A percentile compares a stretch with the other conserved stretches of the same genome.
Evolutionary conservation across 53 echinoderm and acorn worm genomes (phyloP).

Genomic region (Apostichopus leukothele): DNA sequence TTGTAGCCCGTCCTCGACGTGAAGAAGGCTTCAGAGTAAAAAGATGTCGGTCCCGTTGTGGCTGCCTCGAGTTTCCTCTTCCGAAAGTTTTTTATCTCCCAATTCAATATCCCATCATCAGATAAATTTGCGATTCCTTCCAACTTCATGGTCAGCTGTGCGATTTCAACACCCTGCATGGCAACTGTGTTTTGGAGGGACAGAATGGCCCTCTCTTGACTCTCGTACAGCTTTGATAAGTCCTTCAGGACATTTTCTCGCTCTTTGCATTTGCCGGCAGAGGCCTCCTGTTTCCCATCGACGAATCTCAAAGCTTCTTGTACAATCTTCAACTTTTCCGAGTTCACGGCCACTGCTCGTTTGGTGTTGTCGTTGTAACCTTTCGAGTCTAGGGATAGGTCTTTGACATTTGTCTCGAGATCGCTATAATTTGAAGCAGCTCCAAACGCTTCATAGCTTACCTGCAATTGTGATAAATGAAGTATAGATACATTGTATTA

Average conservation of each 20-base stretch:
- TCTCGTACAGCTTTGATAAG: slow-evolving; percentile 10
- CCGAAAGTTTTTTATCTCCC: slow-evolving; percentile 49
- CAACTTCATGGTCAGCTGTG: slow-evolving; percentile 27
- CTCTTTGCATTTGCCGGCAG: not conserved
- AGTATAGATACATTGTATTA: too few species aligned
- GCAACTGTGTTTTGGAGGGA: slow-evolving; percentile 11
- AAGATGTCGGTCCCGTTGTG: slow-evolving; percentile 57
- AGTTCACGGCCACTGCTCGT: slow-evolving; percentile 9
- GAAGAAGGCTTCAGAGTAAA: slow-evolving; percentile 83
- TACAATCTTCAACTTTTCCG: slow-evolving; percentile 1
- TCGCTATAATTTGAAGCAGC: not conserved
- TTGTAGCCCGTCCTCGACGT: slow-evolving; percentile 72
- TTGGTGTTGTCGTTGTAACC: not conserved
- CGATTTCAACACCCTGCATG: slow-evolving; percentile 24
- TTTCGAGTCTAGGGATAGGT: not conserved
- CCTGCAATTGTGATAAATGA: too few species aligned
- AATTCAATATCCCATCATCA: slow-evolving; percentile 39
- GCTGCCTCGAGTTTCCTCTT: slow-evolving; percentile 46
- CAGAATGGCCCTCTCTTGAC: slow-evolving; percentile 5
- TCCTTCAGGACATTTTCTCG: slow-evolving; percentile 19
- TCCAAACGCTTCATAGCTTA: too few species aligned
- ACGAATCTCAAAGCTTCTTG: not conserved
- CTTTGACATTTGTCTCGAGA: not conserved
- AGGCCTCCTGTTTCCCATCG: not conserved
- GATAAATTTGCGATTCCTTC: not conserved